These are phyloP conservation scores for Caenorhabditis remanei DNA, from an alignment of 1,140 invertebrate species.

Conservation along the genomic window DNA sequence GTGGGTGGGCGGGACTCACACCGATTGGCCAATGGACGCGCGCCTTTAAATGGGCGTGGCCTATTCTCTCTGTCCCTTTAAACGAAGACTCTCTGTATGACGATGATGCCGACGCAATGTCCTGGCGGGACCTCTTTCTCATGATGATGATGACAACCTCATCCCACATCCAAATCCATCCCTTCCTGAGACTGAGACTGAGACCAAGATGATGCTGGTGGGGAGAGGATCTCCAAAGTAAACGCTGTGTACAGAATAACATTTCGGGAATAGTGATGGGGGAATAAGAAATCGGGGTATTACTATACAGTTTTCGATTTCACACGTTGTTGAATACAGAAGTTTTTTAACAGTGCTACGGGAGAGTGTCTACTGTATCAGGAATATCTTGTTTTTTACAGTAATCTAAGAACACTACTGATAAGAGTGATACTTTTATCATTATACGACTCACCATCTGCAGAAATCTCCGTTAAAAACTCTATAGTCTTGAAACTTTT, in stretches of 20 bases:
- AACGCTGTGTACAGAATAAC: constrained; percentile 43
- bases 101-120: constrained; percentile 43
- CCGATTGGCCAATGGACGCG: constrained; percentile 21
- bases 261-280: constrained; percentile 16
- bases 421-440: too few relatives aligned
- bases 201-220: not conserved
- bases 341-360: not conserved
- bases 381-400: too few relatives aligned
- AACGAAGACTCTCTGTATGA: constrained; percentile 22
- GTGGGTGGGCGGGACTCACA: constrained; percentile 27
- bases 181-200: not conserved
- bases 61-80: constrained; percentile 1
- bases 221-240: not conserved
- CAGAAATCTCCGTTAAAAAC: too few relatives aligned
- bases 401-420: too few relatives aligned
- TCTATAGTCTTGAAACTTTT: too few relatives aligned
- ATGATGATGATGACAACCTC: constrained; percentile 21
- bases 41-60: constrained; percentile 14
- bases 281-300: not conserved
- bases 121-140: constrained; percentile 28
- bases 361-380: too few relatives aligned
- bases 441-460: too few relatives aligned
- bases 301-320: constrained; percentile 53
- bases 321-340: constrained; percentile 32
- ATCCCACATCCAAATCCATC: not conserved